Evolutionary conservation across 2,113 vertebrate genomes (phyloP).

Genomic region (Oceanodroma tethys): DNA sequence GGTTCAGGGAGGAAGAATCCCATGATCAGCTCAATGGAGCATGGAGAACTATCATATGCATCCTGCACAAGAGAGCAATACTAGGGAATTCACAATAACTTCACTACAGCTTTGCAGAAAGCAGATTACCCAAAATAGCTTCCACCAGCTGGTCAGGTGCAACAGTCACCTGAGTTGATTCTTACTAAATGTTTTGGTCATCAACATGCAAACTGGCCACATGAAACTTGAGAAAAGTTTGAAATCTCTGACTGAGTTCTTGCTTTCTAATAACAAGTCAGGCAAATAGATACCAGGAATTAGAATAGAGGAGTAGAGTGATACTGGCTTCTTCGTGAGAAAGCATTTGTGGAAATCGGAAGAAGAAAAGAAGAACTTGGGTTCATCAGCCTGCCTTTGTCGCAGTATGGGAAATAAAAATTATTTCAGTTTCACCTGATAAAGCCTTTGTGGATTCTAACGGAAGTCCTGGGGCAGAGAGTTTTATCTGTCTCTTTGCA

Average conservation of each 20-base stretch:
- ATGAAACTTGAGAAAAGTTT: not conserved
- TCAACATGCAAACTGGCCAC: not conserved
- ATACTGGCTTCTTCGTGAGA: not conserved
- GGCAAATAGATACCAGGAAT: not conserved
- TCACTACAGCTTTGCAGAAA: not conserved
- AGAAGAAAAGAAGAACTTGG: not conserved
- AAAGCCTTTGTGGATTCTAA: not conserved
- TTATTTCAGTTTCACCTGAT: not conserved
- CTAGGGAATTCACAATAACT: not conserved
- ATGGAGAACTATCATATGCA: not conserved
- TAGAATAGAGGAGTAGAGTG: not conserved
- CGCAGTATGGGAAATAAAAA: not conserved
- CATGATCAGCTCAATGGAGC: too few species aligned
- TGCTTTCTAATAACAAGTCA: not conserved
- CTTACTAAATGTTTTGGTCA: not conserved
- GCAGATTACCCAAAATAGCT: not conserved
- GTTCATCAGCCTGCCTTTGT: not conserved
- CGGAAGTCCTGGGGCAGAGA: not conserved
- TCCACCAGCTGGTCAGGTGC: not conserved
- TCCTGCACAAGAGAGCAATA: not conserved
- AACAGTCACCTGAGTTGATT: not conserved
- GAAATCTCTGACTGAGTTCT: not conserved
- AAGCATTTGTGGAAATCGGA: not conserved
- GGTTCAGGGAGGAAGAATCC: not conserved
- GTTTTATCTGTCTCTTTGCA: not conserved